Conservation (phyloP, 2,888 invertebrate genomes). For the Macrosiphum euphorbiae region DNA sequence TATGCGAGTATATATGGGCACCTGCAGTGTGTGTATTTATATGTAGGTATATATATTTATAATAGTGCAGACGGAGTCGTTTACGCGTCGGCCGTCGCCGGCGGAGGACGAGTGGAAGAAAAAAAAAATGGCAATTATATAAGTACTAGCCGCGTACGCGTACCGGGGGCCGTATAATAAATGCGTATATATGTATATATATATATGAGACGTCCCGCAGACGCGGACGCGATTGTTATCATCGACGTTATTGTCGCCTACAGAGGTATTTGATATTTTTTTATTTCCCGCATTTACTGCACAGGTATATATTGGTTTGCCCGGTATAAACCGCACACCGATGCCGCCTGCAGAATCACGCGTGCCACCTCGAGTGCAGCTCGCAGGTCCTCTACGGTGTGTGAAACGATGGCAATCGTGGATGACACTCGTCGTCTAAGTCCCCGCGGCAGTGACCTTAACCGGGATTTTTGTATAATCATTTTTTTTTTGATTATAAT, state of each 20-base stretch:
- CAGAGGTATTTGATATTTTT: constrained; percentile 20
- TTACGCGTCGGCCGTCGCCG: neutral
- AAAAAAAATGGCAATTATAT: constrained; percentile 16
- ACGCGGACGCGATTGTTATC: constrained; percentile 41
- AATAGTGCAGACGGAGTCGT: constrained; percentile 13
- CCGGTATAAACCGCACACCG: neutral
- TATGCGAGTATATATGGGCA: neutral
- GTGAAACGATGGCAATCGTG: too few species aligned
- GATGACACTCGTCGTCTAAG: too few species aligned
- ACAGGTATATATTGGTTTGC: neutral
- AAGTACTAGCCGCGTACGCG: neutral
- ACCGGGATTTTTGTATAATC: too few species aligned
- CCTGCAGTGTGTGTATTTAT: neutral
- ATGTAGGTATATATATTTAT: neutral
- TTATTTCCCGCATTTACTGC: neutral
- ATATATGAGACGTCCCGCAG: neutral
- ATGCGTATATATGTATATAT: neutral
- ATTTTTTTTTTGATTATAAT: too few species aligned
- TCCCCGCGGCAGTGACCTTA: too few species aligned
- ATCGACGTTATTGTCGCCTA: constrained; percentile 32
- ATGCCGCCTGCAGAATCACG: neutral
- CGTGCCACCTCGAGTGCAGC: neutral
- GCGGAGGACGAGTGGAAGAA: neutral
- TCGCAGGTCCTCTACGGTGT: neutral
- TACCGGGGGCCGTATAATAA: neutral